Conservation (phyloP, 2,797 vertebrate genomes). For the Crossoptilon crossoptilon region DNA sequence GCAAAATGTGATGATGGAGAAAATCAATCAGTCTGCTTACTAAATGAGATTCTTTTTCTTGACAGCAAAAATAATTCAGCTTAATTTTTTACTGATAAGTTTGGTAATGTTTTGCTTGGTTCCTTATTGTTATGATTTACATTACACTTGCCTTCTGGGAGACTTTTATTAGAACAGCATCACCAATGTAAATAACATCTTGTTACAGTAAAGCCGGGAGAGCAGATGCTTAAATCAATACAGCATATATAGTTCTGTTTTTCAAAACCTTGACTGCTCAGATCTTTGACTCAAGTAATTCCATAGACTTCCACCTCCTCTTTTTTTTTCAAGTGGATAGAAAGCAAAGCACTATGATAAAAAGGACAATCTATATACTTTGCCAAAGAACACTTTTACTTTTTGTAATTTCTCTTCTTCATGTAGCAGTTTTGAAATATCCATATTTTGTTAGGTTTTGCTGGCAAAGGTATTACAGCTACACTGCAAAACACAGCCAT, state of each 20-base stretch:
- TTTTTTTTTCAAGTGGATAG: background rate
- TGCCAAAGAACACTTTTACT: background rate
- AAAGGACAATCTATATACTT: background rate
- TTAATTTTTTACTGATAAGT: background rate
- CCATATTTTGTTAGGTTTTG: background rate
- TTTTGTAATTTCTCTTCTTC: background rate
- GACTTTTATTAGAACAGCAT: slow-evolving; percentile 7
- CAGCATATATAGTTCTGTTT: background rate
- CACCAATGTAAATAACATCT: background rate
- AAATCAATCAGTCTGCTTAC: background rate
- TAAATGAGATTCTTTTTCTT: background rate
- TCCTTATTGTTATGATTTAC: background rate
- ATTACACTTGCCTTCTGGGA: background rate
- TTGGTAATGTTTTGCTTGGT: background rate
- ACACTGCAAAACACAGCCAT: background rate
- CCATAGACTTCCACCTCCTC: background rate
- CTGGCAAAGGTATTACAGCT: background rate
- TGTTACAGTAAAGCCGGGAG: slow-evolving; percentile 33
- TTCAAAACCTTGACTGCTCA: background rate
- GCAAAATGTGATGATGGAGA: background rate
- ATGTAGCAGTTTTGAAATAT: background rate
- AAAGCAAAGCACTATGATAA: background rate
- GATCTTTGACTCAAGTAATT: background rate
- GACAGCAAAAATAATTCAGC: background rate
- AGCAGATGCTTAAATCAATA: slow-evolving; percentile 26